Evolutionary conservation across 2,113 vertebrate genomes (phyloP).

Genomic region (Dissostichus mawsoni): DNA sequence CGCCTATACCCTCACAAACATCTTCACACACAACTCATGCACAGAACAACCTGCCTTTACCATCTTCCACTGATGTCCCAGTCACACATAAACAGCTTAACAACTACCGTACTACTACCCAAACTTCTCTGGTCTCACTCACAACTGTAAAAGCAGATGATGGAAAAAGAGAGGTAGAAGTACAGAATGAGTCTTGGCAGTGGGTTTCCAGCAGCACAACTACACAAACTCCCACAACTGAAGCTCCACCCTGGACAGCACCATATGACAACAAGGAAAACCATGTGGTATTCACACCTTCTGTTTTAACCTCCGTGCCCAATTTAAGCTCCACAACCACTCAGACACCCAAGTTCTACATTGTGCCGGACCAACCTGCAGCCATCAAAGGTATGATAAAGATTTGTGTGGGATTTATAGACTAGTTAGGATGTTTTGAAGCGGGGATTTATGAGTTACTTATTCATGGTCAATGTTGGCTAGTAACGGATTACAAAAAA

Average conservation of each 20-base stretch:
- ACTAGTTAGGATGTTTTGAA: no score
- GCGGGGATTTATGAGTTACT: no score
- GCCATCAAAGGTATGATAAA: conserved; percentile 71
- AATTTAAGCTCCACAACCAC: conserved; percentile 12
- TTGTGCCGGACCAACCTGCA: conserved; percentile 77
- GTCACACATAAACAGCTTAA: conserved; percentile 10
- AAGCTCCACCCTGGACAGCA: neutral
- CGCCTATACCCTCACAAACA: neutral
- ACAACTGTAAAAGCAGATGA: conserved; percentile 23
- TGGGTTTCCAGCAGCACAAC: conserved; percentile 3
- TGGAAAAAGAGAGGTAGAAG: neutral
- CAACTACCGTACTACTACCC: neutral
- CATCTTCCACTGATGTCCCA: neutral
- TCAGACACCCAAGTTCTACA: conserved; percentile 65
- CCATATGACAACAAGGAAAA: neutral
- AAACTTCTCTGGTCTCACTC: neutral
- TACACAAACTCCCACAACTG: conserved; percentile 1
- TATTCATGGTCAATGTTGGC: no score
- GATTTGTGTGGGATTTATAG: neutral
- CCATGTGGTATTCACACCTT: neutral
- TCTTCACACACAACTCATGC: neutral
- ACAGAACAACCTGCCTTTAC: neutral
- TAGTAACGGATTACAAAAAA: no score
- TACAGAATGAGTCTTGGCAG: neutral
- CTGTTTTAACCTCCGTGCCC: neutral